Evolutionary conservation across 53 echinoderm and acorn worm genomes (phyloP).

Genomic region (Echinometra lucunter): DNA sequence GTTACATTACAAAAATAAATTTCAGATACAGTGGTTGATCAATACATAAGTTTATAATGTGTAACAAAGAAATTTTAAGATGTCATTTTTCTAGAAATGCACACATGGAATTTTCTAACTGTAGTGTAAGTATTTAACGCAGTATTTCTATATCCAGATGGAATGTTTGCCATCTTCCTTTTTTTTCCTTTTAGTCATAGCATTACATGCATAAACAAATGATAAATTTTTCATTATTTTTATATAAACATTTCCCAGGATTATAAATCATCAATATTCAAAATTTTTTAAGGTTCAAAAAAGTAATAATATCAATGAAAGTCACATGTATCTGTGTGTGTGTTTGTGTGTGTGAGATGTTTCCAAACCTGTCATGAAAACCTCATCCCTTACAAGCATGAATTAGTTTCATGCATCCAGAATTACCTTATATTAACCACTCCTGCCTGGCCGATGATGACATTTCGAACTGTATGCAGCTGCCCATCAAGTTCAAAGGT

Average conservation of each 20-base stretch:
- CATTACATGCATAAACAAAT: too few species aligned
- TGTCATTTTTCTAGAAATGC: not conserved
- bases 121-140: not conserved
- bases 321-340: too few species aligned
- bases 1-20: not conserved
- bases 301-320: too few species aligned
- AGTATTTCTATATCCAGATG: too few species aligned
- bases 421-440: constrained; percentile 78
- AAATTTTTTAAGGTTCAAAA: too few species aligned
- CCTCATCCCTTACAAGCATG: not conserved
- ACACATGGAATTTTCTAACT: not conserved
- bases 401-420: not conserved
- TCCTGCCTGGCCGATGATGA: constrained; percentile 87
- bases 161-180: too few species aligned
- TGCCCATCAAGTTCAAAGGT: constrained; percentile 88
- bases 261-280: too few species aligned
- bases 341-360: too few species aligned
- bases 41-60: not conserved
- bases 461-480: constrained; percentile 78
- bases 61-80: not conserved
- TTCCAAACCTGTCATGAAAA: not conserved
- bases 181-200: too few species aligned
- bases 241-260: too few species aligned
- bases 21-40: not conserved
- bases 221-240: too few species aligned